These are phyloP conservation scores for Leptinotarsa undecemlineata DNA, from an alignment of 1,140 invertebrate species.

Conservation along the genomic window DNA sequence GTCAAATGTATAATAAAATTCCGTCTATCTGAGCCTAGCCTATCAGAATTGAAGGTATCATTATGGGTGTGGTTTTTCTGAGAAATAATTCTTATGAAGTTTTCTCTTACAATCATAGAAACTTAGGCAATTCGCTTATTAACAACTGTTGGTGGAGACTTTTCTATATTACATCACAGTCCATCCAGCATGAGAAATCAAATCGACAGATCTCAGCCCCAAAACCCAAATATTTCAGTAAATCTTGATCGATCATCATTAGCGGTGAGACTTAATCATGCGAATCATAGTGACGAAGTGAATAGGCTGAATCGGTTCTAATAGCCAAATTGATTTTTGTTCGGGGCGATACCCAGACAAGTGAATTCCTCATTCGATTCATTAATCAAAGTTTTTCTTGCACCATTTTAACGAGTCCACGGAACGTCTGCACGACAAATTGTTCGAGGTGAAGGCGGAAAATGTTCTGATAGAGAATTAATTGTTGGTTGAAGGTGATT, in stretches of 20 bases:
- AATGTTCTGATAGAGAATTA: conserved; percentile 5
- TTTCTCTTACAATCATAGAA: too few species aligned
- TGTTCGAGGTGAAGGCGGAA: background rate
- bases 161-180: too few species aligned
- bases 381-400: conserved; percentile 17
- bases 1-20: too few species aligned
- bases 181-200: background rate
- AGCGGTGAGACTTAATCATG: background rate
- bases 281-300: background rate
- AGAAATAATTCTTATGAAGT: too few species aligned
- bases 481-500: conserved; percentile 12
- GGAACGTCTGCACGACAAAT: conserved; percentile 14
- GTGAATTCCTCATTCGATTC: conserved; percentile 2
- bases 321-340: conserved; percentile 19
- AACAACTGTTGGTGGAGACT: too few species aligned
- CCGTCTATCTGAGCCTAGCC: too few species aligned
- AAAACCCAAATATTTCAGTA: background rate
- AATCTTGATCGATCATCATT: background rate
- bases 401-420: background rate
- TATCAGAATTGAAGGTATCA: too few species aligned
- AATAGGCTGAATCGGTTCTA: background rate
- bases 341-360: background rate
- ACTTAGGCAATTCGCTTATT: too few species aligned
- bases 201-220: background rate
- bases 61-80: too few species aligned